A percentile compares a stretch with the other conserved stretches of the same genome.
These are phyloP conservation scores for Acanthosepion esculentum DNA, from an alignment of 2,888 invertebrate species.

Conservation along the genomic window DNA sequence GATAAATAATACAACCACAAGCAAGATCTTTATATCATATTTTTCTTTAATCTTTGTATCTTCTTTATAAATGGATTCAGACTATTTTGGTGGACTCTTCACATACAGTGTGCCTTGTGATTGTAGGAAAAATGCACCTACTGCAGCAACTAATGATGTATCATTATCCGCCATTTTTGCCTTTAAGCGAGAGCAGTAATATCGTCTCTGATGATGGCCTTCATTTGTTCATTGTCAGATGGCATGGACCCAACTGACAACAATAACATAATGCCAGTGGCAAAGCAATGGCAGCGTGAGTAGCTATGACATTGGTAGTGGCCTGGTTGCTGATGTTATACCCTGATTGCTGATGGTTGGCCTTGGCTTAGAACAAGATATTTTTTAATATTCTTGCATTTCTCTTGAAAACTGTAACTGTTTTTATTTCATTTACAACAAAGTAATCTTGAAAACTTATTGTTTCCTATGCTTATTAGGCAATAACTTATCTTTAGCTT, in stretches of 20 bases:
- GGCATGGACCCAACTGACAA: neutral
- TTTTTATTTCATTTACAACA: neutral
- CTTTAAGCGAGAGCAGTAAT: neutral
- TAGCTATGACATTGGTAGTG: neutral
- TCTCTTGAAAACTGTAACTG: neutral
- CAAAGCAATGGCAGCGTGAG: neutral
- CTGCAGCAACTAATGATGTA: neutral
- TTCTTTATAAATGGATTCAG: neutral
- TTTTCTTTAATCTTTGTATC: neutral
- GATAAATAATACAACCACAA: conserved; percentile 7
- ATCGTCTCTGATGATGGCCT: conserved; percentile 13
- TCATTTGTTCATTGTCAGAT: neutral
- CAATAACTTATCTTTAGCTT: neutral
- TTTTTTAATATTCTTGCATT: neutral
- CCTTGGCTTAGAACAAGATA: neutral
- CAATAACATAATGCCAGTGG: neutral
- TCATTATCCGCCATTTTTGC: conserved; percentile 21
- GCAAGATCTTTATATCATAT: neutral
- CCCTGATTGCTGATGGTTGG: too few relatives aligned
- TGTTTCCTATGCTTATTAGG: neutral
- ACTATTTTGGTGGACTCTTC: neutral
- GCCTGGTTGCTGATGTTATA: too few relatives aligned
- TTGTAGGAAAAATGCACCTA: conserved; percentile 14
- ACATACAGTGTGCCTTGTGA: neutral
- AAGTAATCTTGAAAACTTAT: neutral